Base-by-base conservation (phyloP, 35 echinoderm and acorn worm species). In the Apostichopus japonicus region DNA sequence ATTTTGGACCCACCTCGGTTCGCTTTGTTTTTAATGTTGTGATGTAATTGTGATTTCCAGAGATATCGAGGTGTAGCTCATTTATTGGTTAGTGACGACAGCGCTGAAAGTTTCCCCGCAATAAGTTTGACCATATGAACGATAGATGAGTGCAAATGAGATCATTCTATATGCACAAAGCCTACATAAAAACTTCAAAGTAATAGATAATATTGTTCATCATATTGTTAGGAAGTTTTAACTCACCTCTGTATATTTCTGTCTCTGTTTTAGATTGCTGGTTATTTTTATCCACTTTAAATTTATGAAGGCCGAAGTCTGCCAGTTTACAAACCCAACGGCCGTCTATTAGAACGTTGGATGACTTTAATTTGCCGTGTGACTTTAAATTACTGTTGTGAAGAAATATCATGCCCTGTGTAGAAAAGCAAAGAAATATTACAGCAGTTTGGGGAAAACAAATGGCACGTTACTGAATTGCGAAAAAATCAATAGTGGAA, bases 241-340 rank as follows among this genome's bases (percentile, higher is more conserved):
- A 7, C 86, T 92, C 94, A 95, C 96, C 90, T 91, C 95, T 86
- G 76, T 79, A 97, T 65, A 90, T 92, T 44, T 94, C 96, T 23
- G 90, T 79, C 53, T 94, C 96, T 44, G 90, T 92, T 70, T 90
- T 92, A 7, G 94, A 92, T 17, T 84, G 55, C 53, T 78, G 19
- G 17, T 86, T 88, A 17, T 86, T 53, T 5, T 82, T 77, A 0
- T 95, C 73, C 1, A 52, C 77, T 75, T 57, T 79, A 13, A 90
- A 91, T 77, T 94, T 79, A 27, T 72, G 23, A 16, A 94, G 77
- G 1, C 93, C 93, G 51, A 72, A 94, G 24, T 94, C 93, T 13
- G 88, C 86, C 8, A 94, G 53, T 55, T 94, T 94, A 33, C 87
- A 90, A 1, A 86, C 79, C 87, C 87, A 94, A 6, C 88, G 93